Base-by-base conservation (phyloP, 1,140 invertebrate genomes). In the Brachionus paranguensis region DNA sequence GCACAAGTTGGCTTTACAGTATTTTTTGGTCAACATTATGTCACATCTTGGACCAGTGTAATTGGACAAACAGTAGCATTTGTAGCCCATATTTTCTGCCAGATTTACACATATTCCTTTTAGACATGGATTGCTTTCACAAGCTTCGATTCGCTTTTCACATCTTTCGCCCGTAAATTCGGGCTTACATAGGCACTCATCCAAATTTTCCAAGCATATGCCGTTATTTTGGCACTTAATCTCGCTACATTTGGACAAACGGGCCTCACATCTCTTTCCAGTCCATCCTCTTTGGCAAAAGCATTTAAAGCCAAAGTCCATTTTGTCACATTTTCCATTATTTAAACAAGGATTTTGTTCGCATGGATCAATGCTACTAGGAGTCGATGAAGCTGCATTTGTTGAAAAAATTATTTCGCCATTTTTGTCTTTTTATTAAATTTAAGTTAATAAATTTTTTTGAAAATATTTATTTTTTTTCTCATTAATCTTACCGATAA, bases 181-280 rank as follows among this genome's bases (percentile, higher is more conserved):
- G 14, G 72, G 33, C 11, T 86, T 76, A 86, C 88, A 88, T 10
- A 85, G 64, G 85, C 88, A 88, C 0, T 12, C 60, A 64, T 86
- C 86, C 14, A 86, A 84, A 68, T 87, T 87, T 60, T 88, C 87
- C 6, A 72, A 29, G 78, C 87, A 88, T 0, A 85, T 85, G 10
- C 86, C 87, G 41, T 85, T 86, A 65, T 88, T 87, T 27, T 79
- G 27, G 74, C 87, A 87, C 0, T 85, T 86, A 17, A 74, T 83
- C 8, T 70, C 50, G 3, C 93, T 93, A 88, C 96, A 98, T 86
- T 98, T 96, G 87, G 98, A 94, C 45, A 98, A 94, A 0, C 95
- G 93, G 94, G 86, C 85, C 45, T 89, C 87, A 85, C 88, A 89
- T 29, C 85, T 85, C 14, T 84, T 12, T 6, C 81, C 81, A 64